A percentile compares a stretch with the other conserved stretches of the same genome.
phyloP scores from a whole-genome alignment of 2,113 vertebrate genomes.

The Sigmodon hispidus region DNA sequence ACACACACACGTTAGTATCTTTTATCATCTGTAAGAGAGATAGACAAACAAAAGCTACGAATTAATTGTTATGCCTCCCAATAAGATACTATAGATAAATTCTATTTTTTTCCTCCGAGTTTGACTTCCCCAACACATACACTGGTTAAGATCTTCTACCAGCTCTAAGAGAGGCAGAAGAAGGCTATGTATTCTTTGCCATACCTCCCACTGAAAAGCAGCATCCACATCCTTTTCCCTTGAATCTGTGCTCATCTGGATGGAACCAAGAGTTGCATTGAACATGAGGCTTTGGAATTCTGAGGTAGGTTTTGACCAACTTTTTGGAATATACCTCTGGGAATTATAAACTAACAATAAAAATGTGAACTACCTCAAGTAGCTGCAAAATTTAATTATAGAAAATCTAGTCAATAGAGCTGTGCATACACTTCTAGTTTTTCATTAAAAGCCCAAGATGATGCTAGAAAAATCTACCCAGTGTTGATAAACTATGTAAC shows the following conservation, averaged over 20 bases:
- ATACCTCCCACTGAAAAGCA: background rate
- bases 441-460: background rate
- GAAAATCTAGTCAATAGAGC: background rate
- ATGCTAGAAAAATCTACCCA: background rate
- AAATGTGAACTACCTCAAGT: background rate
- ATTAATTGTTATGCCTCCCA: background rate
- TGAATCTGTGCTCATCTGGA: background rate
- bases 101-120: background rate
- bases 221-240: background rate
- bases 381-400: background rate
- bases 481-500: background rate
- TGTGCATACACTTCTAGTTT: background rate
- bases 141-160: background rate
- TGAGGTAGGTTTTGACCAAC: background rate
- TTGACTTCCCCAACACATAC: background rate
- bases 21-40: background rate
- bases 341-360: background rate
- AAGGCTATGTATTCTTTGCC: background rate
- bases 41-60: background rate
- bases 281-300: background rate
- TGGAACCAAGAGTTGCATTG: background rate
- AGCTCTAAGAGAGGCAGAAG: background rate
- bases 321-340: background rate
- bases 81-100: background rate
- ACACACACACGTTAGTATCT: background rate